Base-by-base conservation (phyloP, 92 coral and sea anemone species). In the Epizoanthus illoricatus region DNA sequence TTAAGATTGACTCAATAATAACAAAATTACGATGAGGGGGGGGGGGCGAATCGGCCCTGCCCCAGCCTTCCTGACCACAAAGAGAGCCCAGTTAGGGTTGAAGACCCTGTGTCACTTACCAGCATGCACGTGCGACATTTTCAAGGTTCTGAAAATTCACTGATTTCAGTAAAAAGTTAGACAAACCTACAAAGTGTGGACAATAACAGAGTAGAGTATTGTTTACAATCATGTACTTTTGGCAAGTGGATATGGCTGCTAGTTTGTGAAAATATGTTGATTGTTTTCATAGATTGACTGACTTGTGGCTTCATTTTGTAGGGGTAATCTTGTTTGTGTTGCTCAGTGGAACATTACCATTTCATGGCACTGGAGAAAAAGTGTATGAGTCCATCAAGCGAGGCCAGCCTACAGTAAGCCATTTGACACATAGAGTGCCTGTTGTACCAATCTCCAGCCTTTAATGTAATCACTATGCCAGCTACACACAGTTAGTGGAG, bases 301-400 rank as follows among this genome's bases (percentile, higher is more conserved):
- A 47, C 13, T 9, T 45, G 6, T 85, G 56, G 12, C 8, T 60
- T 40, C 2, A 21, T 33, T 81, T 81, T 90, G 54, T 79, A 97
- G 99, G 99, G 21, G 90, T 96, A 13, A 85, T 97, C 21, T 86
- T 92, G 81, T 97, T 97, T 43, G 92, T 97, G 79, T 88, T 97
- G 54, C 85, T 97, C 60, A 92, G 99, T 88, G 99, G 99, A 19
- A 65, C 92, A 5, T 91, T 90, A 66, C 99, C 99, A 39, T 97
- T 97, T 76, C 93, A 97, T 63, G 99, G 99, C 24, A 90, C 99
- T 42, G 99, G 99, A 60, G 99, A 97, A 61, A 97, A 94, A 86
- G 88, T 97, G 5, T 97, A 97, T 39, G 97, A 97, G n/a, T 92
- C 94, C 10, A 94, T 97, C 82, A 90, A 85, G 52, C 91, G 82